Conservation (phyloP, 2,113 vertebrate genomes). For the Catagonus wagneri region DNA sequence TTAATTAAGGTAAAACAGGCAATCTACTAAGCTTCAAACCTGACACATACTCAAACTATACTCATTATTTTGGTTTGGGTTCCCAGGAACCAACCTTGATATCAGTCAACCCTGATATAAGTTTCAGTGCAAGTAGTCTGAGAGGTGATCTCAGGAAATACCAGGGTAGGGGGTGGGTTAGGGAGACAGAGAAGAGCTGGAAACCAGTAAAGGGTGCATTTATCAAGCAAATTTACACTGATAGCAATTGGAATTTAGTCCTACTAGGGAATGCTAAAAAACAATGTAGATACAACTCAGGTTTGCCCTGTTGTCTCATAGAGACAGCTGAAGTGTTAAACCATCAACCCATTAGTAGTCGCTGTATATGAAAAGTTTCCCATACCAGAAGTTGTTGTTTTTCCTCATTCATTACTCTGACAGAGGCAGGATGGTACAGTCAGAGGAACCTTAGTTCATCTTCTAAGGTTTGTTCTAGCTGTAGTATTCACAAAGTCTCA, state of each 20-base stretch:
- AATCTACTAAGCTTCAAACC: not conserved
- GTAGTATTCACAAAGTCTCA: not conserved
- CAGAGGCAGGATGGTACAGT: not conserved
- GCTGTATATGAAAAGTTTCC: not conserved
- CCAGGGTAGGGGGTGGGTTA: not conserved
- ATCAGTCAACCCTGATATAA: not conserved
- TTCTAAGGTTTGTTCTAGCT: not conserved
- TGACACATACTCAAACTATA: not conserved
- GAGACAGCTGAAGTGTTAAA: not conserved
- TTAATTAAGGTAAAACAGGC: not conserved
- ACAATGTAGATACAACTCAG: not conserved
- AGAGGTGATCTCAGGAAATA: not conserved
- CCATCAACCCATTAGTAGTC: not conserved
- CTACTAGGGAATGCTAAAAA: not conserved
- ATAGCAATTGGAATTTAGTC: not conserved
- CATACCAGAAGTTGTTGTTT: not conserved
- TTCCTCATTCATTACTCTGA: not conserved
- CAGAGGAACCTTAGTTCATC: not conserved
- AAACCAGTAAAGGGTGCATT: not conserved
- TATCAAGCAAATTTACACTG: not conserved
- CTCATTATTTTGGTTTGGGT: not conserved
- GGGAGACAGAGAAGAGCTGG: not conserved
- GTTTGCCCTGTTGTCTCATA: not conserved
- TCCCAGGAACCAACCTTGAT: not conserved
- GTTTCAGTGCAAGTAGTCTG: not conserved